Base-by-base conservation (phyloP, 1,140 invertebrate genomes). In the Halesus radiatus region DNA sequence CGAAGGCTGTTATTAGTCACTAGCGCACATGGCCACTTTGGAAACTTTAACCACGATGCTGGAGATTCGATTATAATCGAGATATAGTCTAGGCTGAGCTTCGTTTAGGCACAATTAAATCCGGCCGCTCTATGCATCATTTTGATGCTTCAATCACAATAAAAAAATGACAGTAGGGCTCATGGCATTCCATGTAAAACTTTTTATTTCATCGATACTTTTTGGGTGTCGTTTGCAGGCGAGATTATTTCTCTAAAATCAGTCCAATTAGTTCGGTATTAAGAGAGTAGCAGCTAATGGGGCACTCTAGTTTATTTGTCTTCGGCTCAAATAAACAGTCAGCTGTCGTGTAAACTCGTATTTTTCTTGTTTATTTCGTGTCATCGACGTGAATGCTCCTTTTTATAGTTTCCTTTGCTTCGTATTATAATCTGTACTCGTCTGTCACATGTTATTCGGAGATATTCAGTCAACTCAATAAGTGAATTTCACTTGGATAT, bases 381-480 rank as follows among this genome's bases (percentile, higher is more conserved):
- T 52, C 68, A 53, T 72, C 50, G 68, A 26, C 68, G 52, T 26
- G 52, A 72, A 72, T 72, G 68, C 32, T 72, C 45, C 29, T 72
- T 4, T 72, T 72, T 72, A 72, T 54, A 50, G 7, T 50, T 53
- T 15, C 10, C 22, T 22, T 72, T 20, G 5, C 23, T 10, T 50
- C 50, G 16, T 45, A 32, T 6, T 22, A 37, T 23, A 23, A 60
- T 60, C 58, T 6, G 22, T 60, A 60, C 58, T 60, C n/a, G n/a
- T 22, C 20, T 20, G 20, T 23, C 20, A 23, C 20, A 15, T 60
- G 58, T 56, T 18, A 20, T 18, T 26, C 20, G 23, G 15, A 23
- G 58, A 15, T 20, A 13, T 20, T 23, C 23, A 23, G 20, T 60
- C 20, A 26, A 26, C 58, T 23, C 20, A 56, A n/a, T 22, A 22